Conservation (phyloP, 2,113 vertebrate species). For the Phyllostomus discolor region DNA sequence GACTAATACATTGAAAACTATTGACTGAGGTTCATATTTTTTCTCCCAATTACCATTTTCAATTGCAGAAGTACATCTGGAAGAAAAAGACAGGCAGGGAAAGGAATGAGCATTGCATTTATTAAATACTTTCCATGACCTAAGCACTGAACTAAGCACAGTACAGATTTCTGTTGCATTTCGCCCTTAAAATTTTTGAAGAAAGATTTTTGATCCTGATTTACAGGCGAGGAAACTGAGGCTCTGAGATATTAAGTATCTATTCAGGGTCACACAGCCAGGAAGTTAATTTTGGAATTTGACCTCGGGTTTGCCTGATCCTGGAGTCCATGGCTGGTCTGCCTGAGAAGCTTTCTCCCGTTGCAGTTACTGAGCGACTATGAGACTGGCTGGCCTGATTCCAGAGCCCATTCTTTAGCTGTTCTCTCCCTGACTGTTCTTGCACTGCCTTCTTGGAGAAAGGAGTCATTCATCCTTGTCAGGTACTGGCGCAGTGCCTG, state of each 20-base stretch:
- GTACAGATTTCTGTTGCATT: neutral
- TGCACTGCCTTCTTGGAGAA: neutral
- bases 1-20: neutral
- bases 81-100: neutral
- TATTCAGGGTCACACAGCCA: neutral
- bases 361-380: neutral
- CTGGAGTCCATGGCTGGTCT: neutral
- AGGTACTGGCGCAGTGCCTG: neutral
- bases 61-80: neutral
- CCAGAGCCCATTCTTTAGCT: neutral
- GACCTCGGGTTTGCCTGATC: neutral
- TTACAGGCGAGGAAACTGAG: neutral
- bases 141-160: neutral
- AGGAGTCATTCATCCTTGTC: neutral
- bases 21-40: neutral
- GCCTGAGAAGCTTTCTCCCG: neutral
- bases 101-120: neutral
- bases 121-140: neutral
- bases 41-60: neutral
- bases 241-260: neutral
- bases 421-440: neutral
- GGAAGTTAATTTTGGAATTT: neutral
- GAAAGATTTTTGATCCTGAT: neutral
- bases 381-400: neutral
- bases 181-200: neutral